Evolutionary conservation across 2,888 invertebrate genomes (phyloP), one percentile per base, ranked within the genome.

Genomic region (Brenthis ino): DNA sequence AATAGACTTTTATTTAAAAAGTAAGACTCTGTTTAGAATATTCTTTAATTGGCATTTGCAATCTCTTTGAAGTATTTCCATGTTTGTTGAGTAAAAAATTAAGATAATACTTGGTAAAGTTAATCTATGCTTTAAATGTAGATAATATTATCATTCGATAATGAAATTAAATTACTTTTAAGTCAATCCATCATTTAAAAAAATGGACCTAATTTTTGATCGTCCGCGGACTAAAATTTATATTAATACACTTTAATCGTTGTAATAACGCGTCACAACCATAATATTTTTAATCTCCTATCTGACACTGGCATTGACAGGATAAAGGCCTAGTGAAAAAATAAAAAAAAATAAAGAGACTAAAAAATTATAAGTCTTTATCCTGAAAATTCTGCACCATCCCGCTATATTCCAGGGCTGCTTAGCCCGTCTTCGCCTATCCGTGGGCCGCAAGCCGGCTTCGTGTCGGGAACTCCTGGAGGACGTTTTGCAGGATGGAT

Each of bases 401-500:
- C 65, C 55, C 50, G 58, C 57, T 57, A 14, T 72, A 63, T 72
- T 75, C 72, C 88, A 94, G 94, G 93, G 84, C 82, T 94, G 75
- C 83, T 93, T 68, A 93, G 91, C 82, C 93, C 92, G 71, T 82
- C 84, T 55, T 80, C 82, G 68, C 84, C 82, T 48, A 77, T 89
- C 67, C 85, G 91, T 24, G 91, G 91, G 4, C 91, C 91, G 16
- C 91, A 91, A 71, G 92, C 91, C 0, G 88, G 91, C 72, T 92
- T 93, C 83, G 93, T 92, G 67, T 88, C 89, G 0, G 92, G 91
- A 14, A 93, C 93, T 0, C 93, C 93, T 14, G 90, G 93, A 3
- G 93, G 94, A 6, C 85, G 95, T 5, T 82, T 95, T 48, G 93
- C 94, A 47, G 93, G 95, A 60, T 96, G 96, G 96, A 92, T 96